Percentiles rank a stretch among this genome's conserved stretches.
These are phyloP conservation scores for Pempheris klunzingeri DNA, from an alignment of 2,797 vertebrate species.

Conservation along the genomic window DNA sequence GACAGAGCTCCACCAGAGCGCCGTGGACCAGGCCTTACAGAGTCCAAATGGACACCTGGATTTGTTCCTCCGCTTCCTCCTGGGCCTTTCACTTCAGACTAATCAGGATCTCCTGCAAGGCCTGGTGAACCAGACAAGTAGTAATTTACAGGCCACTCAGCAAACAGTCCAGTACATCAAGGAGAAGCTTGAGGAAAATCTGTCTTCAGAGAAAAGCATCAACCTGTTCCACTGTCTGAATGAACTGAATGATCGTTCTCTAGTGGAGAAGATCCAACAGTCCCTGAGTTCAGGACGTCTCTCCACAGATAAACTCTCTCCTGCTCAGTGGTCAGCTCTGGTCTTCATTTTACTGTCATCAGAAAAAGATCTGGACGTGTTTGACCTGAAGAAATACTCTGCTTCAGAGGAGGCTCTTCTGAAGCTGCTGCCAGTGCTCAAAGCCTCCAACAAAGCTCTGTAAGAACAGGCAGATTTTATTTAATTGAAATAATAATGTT, in stretches of 20 bases:
- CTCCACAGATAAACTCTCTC: not conserved
- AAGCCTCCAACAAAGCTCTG: conserved; percentile 9
- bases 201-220: not conserved
- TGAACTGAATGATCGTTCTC: not conserved
- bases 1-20: not conserved
- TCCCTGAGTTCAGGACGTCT: not conserved
- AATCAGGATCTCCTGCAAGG: conserved; percentile 3
- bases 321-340: conserved; percentile 7
- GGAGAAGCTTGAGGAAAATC: not conserved
- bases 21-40: conserved; percentile 2
- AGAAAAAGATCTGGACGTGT: conserved; percentile 12
- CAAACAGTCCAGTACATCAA: not conserved
- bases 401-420: conserved; percentile 1
- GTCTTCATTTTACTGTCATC: conserved; percentile 14
- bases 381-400: conserved; percentile 12
- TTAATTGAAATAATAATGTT: too few species aligned
- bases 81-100: not conserved
- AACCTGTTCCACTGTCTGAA: conserved; percentile 9
- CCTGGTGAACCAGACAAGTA: not conserved
- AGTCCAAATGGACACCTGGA: conserved; percentile 6
- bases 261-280: not conserved
- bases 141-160: not conserved
- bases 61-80: conserved; percentile 8
- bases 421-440: conserved; percentile 1
- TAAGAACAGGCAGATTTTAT: not conserved